Evolutionary conservation across 1,140 invertebrate species (phyloP), one percentile per base, ranked within the genome.

Genomic region (Drosophila littoralis): DNA sequence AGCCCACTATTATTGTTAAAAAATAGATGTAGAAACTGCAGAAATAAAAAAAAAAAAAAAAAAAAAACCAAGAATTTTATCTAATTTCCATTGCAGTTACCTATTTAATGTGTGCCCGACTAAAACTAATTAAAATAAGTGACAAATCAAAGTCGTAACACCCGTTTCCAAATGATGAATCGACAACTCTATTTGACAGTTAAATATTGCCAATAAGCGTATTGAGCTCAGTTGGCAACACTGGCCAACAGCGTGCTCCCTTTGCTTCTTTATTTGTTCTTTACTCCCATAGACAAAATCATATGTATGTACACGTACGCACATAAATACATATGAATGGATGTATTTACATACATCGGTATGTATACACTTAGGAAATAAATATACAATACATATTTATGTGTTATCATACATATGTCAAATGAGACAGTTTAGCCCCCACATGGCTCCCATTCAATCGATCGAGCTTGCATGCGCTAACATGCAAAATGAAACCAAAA

Each of bases 401-500:
- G 9, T 42, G 42, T 12, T 40, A n/a, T 8, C 22, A 48, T 22
- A 55, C 2, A 59, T 60, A 59, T 60, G 22, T 15, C 48, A 68
- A 54, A 61, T 12, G 54, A 17, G 32, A 10, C 13, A 66, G 54
- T 35, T 46, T 74, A 66, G 52, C 65, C 51, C 81, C 73, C 76
- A 88, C 79, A 86, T 89, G 76, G 83, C 77, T 71, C 69, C 66
- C 69, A 78, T 74, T 88, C 72, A 80, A 88, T 88, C 83, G 72
- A 89, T 79, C 77, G 84, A 77, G 83, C 68, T 86, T 88, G 79
- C 81, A 84, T 85, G 81, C 81, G 84, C 81, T 68, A 78, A 79
- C 82, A 86, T 88, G 83, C 83, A 88, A 88, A 88, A 89, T 50
- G 77, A 88, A 89, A 88, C 84, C 84, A 83, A 88, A 86, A 83